A percentile compares a stretch with the other conserved stretches of the same genome.
phyloP scores from a whole-genome alignment of 2,797 vertebrate species.

The Odontamblyopus lacepedii region DNA sequence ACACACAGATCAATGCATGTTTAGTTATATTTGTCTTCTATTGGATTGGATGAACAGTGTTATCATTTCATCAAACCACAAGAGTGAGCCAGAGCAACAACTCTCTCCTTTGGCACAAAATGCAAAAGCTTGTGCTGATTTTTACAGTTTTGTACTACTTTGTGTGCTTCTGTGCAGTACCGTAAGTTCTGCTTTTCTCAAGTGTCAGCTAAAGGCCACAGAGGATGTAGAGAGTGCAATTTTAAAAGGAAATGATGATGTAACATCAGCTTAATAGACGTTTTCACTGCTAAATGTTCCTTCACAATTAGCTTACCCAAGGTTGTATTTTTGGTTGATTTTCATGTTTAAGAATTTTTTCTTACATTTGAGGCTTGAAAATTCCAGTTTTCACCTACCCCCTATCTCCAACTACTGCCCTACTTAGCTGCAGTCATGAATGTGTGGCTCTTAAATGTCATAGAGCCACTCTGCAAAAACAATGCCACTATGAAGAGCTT shows the following conservation, averaged over 20 bases:
- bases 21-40: conserved; percentile 32
- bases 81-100: conserved; percentile 34
- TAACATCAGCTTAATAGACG: not conserved
- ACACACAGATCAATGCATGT: conserved; percentile 41
- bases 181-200: not conserved
- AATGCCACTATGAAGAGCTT: too few relatives aligned
- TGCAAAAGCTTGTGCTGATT: conserved; percentile 20
- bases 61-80: conserved; percentile 41
- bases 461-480: too few relatives aligned
- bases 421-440: too few relatives aligned
- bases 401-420: too few relatives aligned
- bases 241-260: not conserved
- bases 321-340: too few relatives aligned
- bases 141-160: conserved; percentile 8
- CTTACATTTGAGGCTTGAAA: too few relatives aligned
- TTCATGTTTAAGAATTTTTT: too few relatives aligned
- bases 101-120: conserved; percentile 39
- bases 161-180: conserved; percentile 11
- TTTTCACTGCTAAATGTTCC: too few relatives aligned
- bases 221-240: not conserved
- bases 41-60: conserved; percentile 45
- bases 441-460: too few relatives aligned
- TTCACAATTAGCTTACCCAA: too few relatives aligned
- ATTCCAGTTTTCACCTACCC: too few relatives aligned
- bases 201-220: conserved; percentile 4